Evolutionary conservation across 2,888 invertebrate species (phyloP), one percentile per base, ranked within the genome.

Genomic region (Heteropelma amictum): DNA sequence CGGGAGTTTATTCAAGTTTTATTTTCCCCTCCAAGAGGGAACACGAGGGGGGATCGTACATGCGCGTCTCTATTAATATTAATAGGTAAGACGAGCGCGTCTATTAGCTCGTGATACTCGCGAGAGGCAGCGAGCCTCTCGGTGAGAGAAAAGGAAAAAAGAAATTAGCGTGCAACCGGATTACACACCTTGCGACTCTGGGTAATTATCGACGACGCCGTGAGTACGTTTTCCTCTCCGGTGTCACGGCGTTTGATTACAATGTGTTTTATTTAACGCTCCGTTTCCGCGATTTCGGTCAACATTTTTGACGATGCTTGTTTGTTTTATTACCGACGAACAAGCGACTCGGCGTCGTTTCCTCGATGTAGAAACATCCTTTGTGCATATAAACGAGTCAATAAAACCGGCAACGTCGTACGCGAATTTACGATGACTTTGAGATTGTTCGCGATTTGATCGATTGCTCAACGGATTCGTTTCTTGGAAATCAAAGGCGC

Each of bases 11-110:
- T n/a, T n/a, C n/a, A n/a, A n/a, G n/a, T n/a, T n/a, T n/a, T n/a
- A 75, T 75, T 75, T 75, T 75, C 65, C 53, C 33, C 49, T 40
- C 23, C 23, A 26, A 40, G 38, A 49, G 67, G 40, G 26, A 30
- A 67, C 28, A 5, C 58, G 35, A 49, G 33, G 51, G 21, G n/a
- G 17, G 4, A 38, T 38, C 28, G 12, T 14, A 21, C 3, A 21
- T 28, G 35, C 49, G 64, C 63, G 64, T 61, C 65, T 69, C 49
- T 76, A 74, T 79, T 77, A 70, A 77, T 77, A 76, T 74, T 73
- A 76, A 77, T 65, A 72, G 70, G 74, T 19, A 67, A 74, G 54
- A 54, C 71, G 60, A 70, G 63, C 51, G 49, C 38, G 49, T 51
- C 23, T 61, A 45, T 28, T 17, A 56, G 35, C 40, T 58, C 70